These are phyloP conservation scores for Percina caprodes DNA, from an alignment of 2,113 vertebrate species.

Conservation along the genomic window DNA sequence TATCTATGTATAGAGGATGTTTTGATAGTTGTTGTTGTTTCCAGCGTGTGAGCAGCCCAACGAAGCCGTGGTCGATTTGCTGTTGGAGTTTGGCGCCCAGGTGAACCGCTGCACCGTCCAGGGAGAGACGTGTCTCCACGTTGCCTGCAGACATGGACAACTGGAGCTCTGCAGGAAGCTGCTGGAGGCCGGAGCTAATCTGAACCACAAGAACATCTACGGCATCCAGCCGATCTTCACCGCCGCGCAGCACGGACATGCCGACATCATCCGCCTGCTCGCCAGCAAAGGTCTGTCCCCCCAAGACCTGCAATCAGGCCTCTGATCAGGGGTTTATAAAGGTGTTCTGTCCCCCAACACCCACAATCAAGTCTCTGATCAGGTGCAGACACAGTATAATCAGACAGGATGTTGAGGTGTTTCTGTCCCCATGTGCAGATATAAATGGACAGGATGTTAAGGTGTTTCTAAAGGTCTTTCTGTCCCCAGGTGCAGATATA, in stretches of 20 bases:
- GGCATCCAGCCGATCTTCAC: constrained; percentile 89
- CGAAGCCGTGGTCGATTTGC: constrained; percentile 78
- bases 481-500: constrained; percentile 86
- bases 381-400: constrained; percentile 83
- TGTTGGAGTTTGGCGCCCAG: constrained; percentile 85
- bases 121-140: constrained; percentile 89
- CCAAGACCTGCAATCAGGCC: not conserved
- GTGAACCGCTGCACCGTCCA: constrained; percentile 87
- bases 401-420: constrained; percentile 58
- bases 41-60: constrained; percentile 87
- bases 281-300: constrained; percentile 66
- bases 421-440: not conserved
- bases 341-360: not conserved
- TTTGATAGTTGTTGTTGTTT: not conserved
- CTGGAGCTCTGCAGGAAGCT: constrained; percentile 87
- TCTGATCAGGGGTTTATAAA: not conserved
- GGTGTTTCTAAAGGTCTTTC: not conserved
- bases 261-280: constrained; percentile 85
- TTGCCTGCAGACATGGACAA: constrained; percentile 86
- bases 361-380: too few relatives aligned
- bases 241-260: constrained; percentile 88
- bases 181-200: constrained; percentile 85
- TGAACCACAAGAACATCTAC: constrained; percentile 85
- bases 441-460: too few relatives aligned
- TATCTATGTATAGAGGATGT: too few relatives aligned